phyloP scores from a whole-genome alignment of 2,888 invertebrate species.

The Clanis bilineata region DNA sequence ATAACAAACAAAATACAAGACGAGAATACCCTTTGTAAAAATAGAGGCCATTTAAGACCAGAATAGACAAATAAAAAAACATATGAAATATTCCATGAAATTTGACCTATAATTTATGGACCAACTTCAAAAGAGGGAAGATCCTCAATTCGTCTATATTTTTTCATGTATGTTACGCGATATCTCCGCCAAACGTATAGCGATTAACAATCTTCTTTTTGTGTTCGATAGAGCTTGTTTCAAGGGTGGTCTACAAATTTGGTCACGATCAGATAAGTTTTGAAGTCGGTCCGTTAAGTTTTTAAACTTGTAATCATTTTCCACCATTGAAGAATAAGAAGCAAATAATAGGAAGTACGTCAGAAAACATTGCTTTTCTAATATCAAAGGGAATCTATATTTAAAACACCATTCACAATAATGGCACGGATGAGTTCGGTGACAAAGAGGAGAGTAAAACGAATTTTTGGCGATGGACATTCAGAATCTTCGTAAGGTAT shows the following conservation, averaged over 20 bases:
- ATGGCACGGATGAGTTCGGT: neutral
- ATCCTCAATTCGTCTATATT: no score
- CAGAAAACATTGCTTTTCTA: slow-evolving; percentile 16
- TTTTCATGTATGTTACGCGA: no score
- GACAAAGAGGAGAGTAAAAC: neutral
- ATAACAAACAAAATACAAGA: neutral
- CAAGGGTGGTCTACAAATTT: no score
- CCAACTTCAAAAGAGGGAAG: no score
- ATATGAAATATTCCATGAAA: neutral
- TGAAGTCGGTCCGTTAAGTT: no score
- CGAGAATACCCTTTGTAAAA: neutral
- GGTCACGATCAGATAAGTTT: no score
- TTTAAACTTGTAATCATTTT: no score
- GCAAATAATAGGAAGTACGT: neutral
- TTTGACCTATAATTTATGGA: neutral
- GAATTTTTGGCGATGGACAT: neutral
- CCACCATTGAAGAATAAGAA: neutral
- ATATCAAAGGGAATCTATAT: slow-evolving; percentile 13
- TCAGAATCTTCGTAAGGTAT: neutral
- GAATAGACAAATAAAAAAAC: neutral
- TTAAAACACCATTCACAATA: slow-evolving; percentile 3
- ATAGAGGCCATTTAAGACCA: neutral
- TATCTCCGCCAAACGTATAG: no score
- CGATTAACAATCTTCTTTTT: no score
- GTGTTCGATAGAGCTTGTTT: no score